Evolutionary conservation across 2,888 invertebrate genomes (phyloP), one percentile per base, ranked within the genome.

Genomic region (Chironomus riparius): DNA sequence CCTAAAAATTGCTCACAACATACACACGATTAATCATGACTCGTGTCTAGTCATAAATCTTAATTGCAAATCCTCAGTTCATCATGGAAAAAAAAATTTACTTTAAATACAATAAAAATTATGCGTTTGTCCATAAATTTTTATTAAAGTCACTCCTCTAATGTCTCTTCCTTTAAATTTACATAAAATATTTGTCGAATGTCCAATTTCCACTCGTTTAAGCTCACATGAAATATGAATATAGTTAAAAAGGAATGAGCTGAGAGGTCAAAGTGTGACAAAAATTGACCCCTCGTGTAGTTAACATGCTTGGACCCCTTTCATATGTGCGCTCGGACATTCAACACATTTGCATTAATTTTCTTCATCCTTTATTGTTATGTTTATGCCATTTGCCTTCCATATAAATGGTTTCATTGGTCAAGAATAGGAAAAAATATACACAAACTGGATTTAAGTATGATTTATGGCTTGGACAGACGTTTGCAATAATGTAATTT

Each of bases 271-370:
- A 72, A 72, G 72, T 72, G 72, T 72, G 72, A 72, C 72, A 72
- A 72, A 38, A 72, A 72, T 72, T 72, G 72, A 72, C 72, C 72
- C 72, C 48, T 15, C 10, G 18, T 70, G 21, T 24, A 22, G 10
- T n/a, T 15, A n/a, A 56, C 18, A 70, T 22, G 21, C 4, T 48
- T 2, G n/a, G 47, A 38, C 50, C 72, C 72, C 47, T 72, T 56
- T 56, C 1, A 0, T 15, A n/a, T 15, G 3, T 5, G 2, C 15
- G 48, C n/a, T 50, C 18, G 50, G 22, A 70, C 56, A 28, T 61
- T 72, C 72, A 72, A 62, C 72, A 72, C 72, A 72, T 72, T 72
- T 72, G 72, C 61, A 72, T 70, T 70, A 70, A 70, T n/a, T 70
- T 70, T 70, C 28, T 50, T 70, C 50, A 70, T 70, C 50, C 15